Evolutionary conservation across 2,113 vertebrate genomes (phyloP), one percentile per base, ranked within the genome.

Genomic region (Phylloscopus trochilus): DNA sequence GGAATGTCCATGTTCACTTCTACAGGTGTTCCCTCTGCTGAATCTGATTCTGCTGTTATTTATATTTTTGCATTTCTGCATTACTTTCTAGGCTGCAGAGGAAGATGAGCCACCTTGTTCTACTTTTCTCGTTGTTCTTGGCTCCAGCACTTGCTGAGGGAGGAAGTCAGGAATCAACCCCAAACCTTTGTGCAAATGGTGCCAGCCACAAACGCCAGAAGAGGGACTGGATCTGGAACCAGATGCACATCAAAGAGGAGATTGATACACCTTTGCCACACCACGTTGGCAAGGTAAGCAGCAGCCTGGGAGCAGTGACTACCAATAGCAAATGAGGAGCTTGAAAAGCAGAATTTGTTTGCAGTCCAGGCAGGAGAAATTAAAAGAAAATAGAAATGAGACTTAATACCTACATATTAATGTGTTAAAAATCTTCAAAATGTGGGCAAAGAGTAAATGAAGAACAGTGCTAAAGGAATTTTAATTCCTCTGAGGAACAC

Each of bases 171-270:
- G 55, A 76, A 80, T 88, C 68, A 60, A 11, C 13, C 33, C 80
- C 51, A 64, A 82, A 18, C n/a, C 69, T 93, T 49, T 70, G 76
- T n/a, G 47, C 85, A 46, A 66, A 60, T 28, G 10, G 49, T 10
- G 78, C 52, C 49, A 58, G 69, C 33, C 97, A 96, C 72, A 96
- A 68, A 83, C 97, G 98, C 70, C 96, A 97, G 53, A 99, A 98
- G 86, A 98, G 99, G 96, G 98, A 97, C 7, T 99, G 99, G 99
- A 98, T 98, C 90, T 99, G 99, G 99, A 99, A 99, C 92, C 97
- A 97, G 51, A 97, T 99, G 94, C 98, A 98, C 17, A 98, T 99
- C 46, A 96, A 78, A 82, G 99, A 98, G 83, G 98, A 99, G 87
- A 98, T 97, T 81, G 97, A 97, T 4, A 28, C 51, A 1, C 93